These are phyloP conservation scores for Cygnus olor DNA, from an alignment of 2,797 vertebrate genomes.

Conservation along the genomic window DNA sequence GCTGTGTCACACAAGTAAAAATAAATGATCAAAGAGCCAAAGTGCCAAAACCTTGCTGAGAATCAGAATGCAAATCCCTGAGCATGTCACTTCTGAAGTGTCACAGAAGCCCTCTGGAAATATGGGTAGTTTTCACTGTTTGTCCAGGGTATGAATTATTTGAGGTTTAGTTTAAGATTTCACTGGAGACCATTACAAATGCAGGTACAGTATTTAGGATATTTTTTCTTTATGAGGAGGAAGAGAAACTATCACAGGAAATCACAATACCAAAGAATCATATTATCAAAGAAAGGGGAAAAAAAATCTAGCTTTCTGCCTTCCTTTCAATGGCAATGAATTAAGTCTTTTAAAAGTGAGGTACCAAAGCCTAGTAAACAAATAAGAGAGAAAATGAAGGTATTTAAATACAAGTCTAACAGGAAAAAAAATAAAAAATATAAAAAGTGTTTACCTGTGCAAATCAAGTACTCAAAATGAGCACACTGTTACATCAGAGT, in stretches of 20 bases:
- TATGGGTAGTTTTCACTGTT: neutral
- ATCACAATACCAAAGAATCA: neutral
- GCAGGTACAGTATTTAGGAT: neutral
- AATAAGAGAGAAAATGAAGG: neutral
- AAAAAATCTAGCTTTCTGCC: neutral
- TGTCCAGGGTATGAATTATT: neutral
- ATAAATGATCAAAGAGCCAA: neutral
- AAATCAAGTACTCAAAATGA: neutral
- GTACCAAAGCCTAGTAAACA: neutral
- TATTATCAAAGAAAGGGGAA: neutral
- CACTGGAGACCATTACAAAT: neutral
- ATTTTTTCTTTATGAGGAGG: neutral
- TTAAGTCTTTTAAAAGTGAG: neutral
- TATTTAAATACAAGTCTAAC: neutral
- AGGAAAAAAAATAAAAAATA: neutral
- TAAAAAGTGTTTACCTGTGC: neutral
- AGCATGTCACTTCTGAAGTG: neutral
- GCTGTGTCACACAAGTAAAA: neutral
- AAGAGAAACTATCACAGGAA: neutral
- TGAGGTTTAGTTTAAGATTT: neutral
- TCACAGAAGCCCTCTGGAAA: neutral
- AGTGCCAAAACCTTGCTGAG: neutral
- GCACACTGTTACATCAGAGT: neutral
- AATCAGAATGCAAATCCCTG: neutral
- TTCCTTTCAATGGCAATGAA: neutral